These are phyloP conservation scores for Dreissena polymorpha DNA, from an alignment of 1,140 invertebrate genomes.

Conservation along the genomic window DNA sequence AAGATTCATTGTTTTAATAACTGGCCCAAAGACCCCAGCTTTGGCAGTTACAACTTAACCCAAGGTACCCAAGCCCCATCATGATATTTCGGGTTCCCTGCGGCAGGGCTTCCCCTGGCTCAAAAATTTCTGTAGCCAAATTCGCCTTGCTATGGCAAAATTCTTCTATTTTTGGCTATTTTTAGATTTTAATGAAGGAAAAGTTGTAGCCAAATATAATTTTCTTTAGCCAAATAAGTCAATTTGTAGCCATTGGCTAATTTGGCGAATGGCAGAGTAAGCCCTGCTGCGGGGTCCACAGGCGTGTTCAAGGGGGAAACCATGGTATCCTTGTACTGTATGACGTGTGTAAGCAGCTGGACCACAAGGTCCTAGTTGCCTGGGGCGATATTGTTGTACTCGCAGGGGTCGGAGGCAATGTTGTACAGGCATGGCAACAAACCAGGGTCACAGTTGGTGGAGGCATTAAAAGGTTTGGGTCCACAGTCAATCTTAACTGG, in stretches of 20 bases:
- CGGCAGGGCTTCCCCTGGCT: too few species aligned
- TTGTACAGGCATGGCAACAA: slow-evolving; percentile 89
- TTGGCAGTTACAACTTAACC: slow-evolving; percentile 40
- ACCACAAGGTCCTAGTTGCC: slow-evolving; percentile 75
- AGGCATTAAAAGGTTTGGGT: slow-evolving; percentile 65
- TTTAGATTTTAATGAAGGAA: too few species aligned
- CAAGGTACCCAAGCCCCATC: slow-evolving; percentile 67
- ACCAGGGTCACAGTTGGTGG: slow-evolving; percentile 83
- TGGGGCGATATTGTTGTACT: slow-evolving; percentile 87
- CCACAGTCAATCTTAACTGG: slow-evolving; percentile 69
- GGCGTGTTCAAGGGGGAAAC: slow-evolving; percentile 65
- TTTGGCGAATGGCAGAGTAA: too few species aligned
- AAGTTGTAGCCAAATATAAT: too few species aligned
- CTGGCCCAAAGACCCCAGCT: too few species aligned
- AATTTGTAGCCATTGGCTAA: too few species aligned
- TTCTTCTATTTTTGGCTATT: too few species aligned
- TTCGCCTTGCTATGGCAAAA: too few species aligned
- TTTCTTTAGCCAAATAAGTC: too few species aligned
- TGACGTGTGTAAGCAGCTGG: slow-evolving; percentile 48
- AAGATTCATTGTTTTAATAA: too few species aligned
- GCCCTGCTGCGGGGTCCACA: slow-evolving; percentile 58
- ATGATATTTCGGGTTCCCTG: slow-evolving; percentile 63
- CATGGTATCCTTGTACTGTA: slow-evolving; percentile 55
- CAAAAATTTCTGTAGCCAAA: too few species aligned
- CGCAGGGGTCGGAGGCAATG: slow-evolving; percentile 90